phyloP scores from a whole-genome alignment of 2,113 vertebrate species.

The Dipodomys spectabilis region DNA sequence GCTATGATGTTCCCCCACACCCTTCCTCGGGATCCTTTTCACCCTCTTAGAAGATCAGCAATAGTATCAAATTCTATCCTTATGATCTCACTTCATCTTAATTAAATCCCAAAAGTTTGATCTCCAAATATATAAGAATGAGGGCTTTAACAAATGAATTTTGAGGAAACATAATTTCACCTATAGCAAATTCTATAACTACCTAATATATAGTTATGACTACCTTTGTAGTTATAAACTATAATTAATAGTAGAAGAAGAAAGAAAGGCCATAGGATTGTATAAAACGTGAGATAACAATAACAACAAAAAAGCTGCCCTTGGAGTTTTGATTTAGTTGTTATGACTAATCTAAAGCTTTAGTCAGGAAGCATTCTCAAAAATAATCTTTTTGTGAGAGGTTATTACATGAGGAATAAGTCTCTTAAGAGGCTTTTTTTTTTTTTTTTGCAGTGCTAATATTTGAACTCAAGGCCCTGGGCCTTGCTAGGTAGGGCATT shows the following conservation, averaged over 20 bases:
- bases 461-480: too few relatives aligned
- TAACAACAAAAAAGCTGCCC: not conserved
- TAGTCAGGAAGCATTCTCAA: not conserved
- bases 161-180: not conserved
- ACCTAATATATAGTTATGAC: not conserved
- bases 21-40: not conserved
- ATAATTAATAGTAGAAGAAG: not conserved
- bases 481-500: too few relatives aligned
- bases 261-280: slow-evolving; percentile 20
- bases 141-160: not conserved
- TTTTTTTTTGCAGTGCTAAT: not conserved
- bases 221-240: not conserved
- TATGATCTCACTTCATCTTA: not conserved
- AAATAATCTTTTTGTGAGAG: not conserved
- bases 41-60: not conserved
- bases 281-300: not conserved
- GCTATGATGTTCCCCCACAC: not conserved
- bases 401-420: not conserved
- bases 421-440: not conserved
- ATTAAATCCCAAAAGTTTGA: not conserved
- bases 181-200: not conserved
- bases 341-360: not conserved
- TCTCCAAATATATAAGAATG: not conserved
- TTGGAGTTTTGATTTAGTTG: slow-evolving; percentile 37
- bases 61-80: not conserved